Base-by-base conservation (phyloP, 2,797 vertebrate genomes). In the Chelmon rostratus region DNA sequence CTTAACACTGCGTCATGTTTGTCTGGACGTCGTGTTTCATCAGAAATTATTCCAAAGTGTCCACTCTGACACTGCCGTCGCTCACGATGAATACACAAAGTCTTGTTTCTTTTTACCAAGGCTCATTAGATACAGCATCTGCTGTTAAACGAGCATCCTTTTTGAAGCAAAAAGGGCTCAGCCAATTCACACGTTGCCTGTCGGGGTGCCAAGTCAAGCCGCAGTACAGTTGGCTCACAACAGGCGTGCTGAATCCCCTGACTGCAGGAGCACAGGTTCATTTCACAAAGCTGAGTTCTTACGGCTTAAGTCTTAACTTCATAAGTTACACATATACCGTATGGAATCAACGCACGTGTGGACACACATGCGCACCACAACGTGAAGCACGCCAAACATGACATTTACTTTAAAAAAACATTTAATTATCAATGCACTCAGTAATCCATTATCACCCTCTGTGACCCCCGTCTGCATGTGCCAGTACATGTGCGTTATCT, bases 231-330 rank as follows among this genome's bases (percentile, higher is more conserved):
- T 68, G 44, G 35, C 8, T 58, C 28, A 40, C 21, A 68, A 18
- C 33, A 62, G 25, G 44, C 42, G n/a, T 44, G n/a, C 12, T 67
- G 23, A 70, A 63, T 75, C 42, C 9, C 5, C 46, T 67, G 57
- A 58, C 28, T 23, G 23, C 61, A 78, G 15, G 31, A 73, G 58
- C 28, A n/a, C 53, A 73, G 52, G 18, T 58, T 69, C 11, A 59
- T 66, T 76, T 79, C 57, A 69, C 61, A 80, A 64, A 86, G 76
- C 66, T 42, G 31, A 46, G 54, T 50, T 47, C 19, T 44, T 37
- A 31, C 0, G 1, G 53, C 61, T 79, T 54, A 54, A 37, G 23
- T 56, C 67, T 52, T 72, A 78, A 75, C 56, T 66, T 62, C 68
- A 66, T 18, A 72, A 50, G 33, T 67, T 83, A 83, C 63, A 75